phyloP scores from a whole-genome alignment of 2,113 vertebrate species.

The Chlorodrepanis virens region DNA sequence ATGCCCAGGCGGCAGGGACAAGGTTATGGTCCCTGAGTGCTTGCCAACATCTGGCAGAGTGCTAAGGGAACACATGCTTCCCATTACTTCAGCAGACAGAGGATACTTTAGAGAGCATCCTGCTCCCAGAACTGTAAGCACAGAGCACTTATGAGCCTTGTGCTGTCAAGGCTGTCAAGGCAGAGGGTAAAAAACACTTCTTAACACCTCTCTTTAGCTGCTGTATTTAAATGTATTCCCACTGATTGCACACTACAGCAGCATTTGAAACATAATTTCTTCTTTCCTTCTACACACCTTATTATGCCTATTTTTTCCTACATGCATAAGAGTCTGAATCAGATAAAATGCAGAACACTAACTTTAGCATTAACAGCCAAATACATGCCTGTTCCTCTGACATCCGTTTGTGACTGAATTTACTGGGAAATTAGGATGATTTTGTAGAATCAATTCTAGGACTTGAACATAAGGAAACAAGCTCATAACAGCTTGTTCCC shows the following conservation, averaged over 20 bases:
- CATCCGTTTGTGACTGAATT: not conserved
- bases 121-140: not conserved
- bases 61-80: not conserved
- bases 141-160: not conserved
- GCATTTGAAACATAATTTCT: not conserved
- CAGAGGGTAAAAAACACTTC: not conserved
- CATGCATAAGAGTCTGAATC: not conserved
- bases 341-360: not conserved
- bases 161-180: not conserved
- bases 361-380: not conserved
- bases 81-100: not conserved
- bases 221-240: not conserved
- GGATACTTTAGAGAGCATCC: not conserved
- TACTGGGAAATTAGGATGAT: not conserved
- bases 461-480: not conserved
- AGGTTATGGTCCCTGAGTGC: not conserved
- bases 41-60: slow-evolving; percentile 24
- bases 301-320: accelerated
- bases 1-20: not conserved
- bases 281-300: not conserved
- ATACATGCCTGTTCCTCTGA: not conserved
- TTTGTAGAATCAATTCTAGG: not conserved
- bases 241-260: not conserved
- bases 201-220: not conserved
- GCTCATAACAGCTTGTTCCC: not conserved